A percentile compares a stretch with the other conserved stretches of the same genome.
These are phyloP conservation scores for Dinomys branickii DNA, from an alignment of 2,113 vertebrate genomes.

Conservation along the genomic window DNA sequence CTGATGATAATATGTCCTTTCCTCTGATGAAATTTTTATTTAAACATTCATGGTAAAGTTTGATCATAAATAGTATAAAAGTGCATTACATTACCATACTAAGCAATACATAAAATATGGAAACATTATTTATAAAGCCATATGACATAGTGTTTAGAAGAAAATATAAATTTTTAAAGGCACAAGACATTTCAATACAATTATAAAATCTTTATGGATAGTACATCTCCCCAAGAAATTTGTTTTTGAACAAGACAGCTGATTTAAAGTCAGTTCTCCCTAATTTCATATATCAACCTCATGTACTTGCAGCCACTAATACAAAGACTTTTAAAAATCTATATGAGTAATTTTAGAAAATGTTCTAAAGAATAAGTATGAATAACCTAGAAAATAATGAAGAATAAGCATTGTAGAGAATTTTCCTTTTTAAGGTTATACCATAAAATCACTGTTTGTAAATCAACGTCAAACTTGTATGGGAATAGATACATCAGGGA, in stretches of 20 bases:
- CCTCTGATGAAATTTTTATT: not conserved
- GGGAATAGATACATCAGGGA: not conserved
- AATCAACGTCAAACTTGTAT: not conserved
- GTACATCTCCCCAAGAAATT: not conserved
- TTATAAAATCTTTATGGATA: not conserved
- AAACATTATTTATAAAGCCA: not conserved
- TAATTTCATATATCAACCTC: conserved; percentile 1
- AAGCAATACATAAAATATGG: conserved; percentile 10
- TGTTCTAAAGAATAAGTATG: not conserved
- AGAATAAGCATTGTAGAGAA: not conserved
- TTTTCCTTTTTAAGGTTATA: not conserved
- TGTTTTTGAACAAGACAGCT: not conserved
- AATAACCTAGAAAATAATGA: conserved; percentile 37
- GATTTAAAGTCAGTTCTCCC: not conserved
- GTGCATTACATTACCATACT: not conserved
- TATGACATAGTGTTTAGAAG: not conserved
- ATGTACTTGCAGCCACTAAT: not conserved
- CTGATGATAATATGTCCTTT: not conserved
- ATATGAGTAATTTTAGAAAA: not conserved
- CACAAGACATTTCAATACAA: not conserved
- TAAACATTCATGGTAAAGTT: not conserved
- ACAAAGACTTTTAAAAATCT: not conserved
- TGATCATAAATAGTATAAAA: conserved; percentile 24
- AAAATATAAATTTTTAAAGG: conserved; percentile 28
- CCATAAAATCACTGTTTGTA: not conserved